Evolutionary conservation across 1,140 invertebrate genomes (phyloP).

Genomic region (Heterodera schachtii): DNA sequence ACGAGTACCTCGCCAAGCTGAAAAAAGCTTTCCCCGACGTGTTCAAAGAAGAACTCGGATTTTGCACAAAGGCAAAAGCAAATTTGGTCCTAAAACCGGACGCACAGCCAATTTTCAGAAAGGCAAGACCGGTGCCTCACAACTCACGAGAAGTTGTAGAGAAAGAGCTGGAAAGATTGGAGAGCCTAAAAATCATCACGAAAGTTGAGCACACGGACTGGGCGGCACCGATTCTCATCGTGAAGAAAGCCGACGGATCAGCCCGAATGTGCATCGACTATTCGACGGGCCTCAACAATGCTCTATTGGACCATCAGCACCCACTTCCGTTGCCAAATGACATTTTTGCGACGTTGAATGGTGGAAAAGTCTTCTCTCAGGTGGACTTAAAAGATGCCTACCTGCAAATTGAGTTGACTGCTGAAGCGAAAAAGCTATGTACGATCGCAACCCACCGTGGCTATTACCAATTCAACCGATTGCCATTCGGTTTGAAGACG

Average conservation of each 20-base stretch:
- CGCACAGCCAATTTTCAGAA: conserved; percentile 38
- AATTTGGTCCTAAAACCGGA: conserved; percentile 37
- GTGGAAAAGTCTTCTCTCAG: too few relatives aligned
- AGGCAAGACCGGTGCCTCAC: conserved; percentile 54
- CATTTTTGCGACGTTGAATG: too few relatives aligned
- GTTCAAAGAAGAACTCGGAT: conserved; percentile 27
- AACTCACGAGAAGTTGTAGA: conserved; percentile 52
- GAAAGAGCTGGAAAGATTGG: conserved; percentile 53
- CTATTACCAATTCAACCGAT: conserved; percentile 8
- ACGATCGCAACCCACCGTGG: conserved; percentile 15
- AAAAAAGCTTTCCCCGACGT: conserved; percentile 30
- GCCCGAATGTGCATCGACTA: too few relatives aligned
- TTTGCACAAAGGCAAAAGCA: conserved; percentile 35
- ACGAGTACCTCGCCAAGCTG: background rate
- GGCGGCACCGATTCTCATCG: conserved; percentile 52
- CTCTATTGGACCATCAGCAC: too few relatives aligned
- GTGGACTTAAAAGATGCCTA: too few relatives aligned
- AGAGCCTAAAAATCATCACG: conserved; percentile 46
- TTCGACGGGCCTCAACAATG: too few relatives aligned
- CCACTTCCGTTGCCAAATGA: too few relatives aligned
- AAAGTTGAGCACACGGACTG: conserved; percentile 64
- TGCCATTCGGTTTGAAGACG: conserved; percentile 27
- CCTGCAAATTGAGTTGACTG: too few relatives aligned
- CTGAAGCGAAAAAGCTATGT: too few relatives aligned
- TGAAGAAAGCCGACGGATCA: too few relatives aligned